Conservation (phyloP, 2,888 invertebrate species). For the Thelaira solivaga region DNA sequence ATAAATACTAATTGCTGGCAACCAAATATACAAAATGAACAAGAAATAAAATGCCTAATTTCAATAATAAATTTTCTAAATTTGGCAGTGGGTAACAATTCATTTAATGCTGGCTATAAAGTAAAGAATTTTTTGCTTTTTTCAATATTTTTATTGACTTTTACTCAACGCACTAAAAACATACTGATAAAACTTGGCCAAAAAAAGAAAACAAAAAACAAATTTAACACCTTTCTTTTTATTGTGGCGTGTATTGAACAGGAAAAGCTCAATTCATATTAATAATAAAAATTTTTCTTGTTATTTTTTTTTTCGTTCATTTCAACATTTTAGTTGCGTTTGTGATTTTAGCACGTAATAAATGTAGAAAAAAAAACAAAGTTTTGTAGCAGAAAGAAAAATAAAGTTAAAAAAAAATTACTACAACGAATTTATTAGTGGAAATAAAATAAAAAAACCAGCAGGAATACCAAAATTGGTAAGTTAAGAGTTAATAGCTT, state of each 20-base stretch:
- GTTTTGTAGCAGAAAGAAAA: not conserved
- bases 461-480: slow-evolving; percentile 59
- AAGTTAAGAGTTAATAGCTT: slow-evolving; percentile 58
- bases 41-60: slow-evolving; percentile 8
- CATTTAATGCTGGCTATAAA: slow-evolving; percentile 29
- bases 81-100: slow-evolving; percentile 6
- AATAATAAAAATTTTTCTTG: slow-evolving; percentile 37
- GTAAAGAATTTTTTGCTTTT: slow-evolving; percentile 4
- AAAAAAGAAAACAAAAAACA: slow-evolving; percentile 27
- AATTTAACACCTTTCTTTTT: slow-evolving; percentile 59
- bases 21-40: not conserved
- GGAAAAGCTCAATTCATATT: slow-evolving; percentile 48
- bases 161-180: slow-evolving; percentile 13
- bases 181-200: slow-evolving; percentile 34
- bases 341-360: slow-evolving; percentile 60
- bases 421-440: slow-evolving; percentile 33
- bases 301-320: not conserved
- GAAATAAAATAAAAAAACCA: slow-evolving; percentile 58
- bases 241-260: slow-evolving; percentile 43
- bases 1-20: not conserved
- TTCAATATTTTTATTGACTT: slow-evolving; percentile 18
- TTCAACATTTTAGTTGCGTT: slow-evolving; percentile 41
- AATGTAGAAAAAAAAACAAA: slow-evolving; percentile 36
- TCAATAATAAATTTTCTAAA: slow-evolving; percentile 33
- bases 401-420: not conserved